Evolutionary conservation across 2,113 vertebrate species (phyloP), one percentile per base, ranked within the genome.

Genomic region (Plotosus lineatus): DNA sequence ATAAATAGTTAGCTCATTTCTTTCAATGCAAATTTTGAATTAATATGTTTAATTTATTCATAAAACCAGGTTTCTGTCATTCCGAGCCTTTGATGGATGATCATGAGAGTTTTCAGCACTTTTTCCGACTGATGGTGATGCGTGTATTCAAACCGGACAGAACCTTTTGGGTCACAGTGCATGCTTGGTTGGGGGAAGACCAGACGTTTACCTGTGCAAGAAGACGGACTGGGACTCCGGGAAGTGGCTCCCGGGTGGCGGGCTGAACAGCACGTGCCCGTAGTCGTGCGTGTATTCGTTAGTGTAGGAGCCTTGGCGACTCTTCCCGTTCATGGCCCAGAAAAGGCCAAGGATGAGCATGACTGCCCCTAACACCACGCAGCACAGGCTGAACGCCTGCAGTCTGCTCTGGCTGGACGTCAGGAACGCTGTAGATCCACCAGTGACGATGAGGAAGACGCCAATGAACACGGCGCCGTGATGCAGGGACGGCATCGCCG

Each of bases 381-480:
- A 92, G 83, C 93, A 94, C 42, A 94, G 89, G 19, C 92, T 93
- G 89, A 94, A 94, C n/a, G 93, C 91, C 84, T 94, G 93, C 78
- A 94, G 80, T 46, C 90, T 90, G 82, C 89, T 91, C 84, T 94
- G 92, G 83, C 60, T 85, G 5, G 91, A 91, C 77, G 89, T 83
- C 84, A 94, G 82, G 84, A 94, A 94, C 80, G 93, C 93, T 63
- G 93, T 93, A 76, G 93, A 89, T 78, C 93, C 92, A 60, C 93
- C 93, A 5, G 93, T 93, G 77, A 91, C 91, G 46, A 94, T 94
- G 80, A 93, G 91, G 87, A 93, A 92, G 82, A 91, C 90, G 80
- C 93, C 93, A 17, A 93, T 79, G 75, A 94, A 91, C 82, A 94
- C 93, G 81, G 93, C 90, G 82, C 91, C 92, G 60, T 94, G 92